phyloP scores from a whole-genome alignment of 30 jellyfish, hydroid and myxozoan genomes.

The Turritopsis rubra region DNA sequence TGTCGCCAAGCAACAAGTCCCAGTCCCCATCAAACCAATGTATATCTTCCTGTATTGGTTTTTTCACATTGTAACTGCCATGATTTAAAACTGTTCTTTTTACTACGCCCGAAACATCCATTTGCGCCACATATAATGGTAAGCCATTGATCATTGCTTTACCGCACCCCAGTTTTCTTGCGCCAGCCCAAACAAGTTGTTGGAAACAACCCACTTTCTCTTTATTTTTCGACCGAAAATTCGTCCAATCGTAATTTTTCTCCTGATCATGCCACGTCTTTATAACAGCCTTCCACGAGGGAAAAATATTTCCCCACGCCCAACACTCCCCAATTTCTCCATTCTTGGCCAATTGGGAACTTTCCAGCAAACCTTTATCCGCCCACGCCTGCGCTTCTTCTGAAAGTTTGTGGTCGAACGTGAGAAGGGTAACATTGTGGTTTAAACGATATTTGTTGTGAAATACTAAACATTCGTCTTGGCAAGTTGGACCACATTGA shows the following conservation, averaged over 20 bases:
- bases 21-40: constrained; percentile 42
- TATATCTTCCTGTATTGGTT: constrained; percentile 37
- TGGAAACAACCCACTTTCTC: constrained; percentile 66
- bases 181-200: constrained; percentile 84
- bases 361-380: constrained; percentile 35
- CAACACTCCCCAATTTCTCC: constrained; percentile 83
- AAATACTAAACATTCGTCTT: constrained; percentile 49
- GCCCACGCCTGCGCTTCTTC: constrained; percentile 90
- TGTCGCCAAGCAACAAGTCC: constrained; percentile 8
- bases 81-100: constrained; percentile 26
- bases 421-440: constrained; percentile 50
- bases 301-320: constrained; percentile 85
- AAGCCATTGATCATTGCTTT: constrained; percentile 40
- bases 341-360: constrained; percentile 51
- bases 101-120: constrained; percentile 65
- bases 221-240: constrained; percentile 41
- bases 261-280: constrained; percentile 97
- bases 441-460: constrained; percentile 66
- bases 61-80: constrained; percentile 44
- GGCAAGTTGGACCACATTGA: constrained; percentile 48
- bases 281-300: constrained; percentile 70
- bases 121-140: constrained; percentile 76
- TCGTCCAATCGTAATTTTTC: constrained; percentile 61
- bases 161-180: constrained; percentile 74
- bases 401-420: constrained; percentile 32